Evolutionary conservation across 2,888 invertebrate genomes (phyloP).

Genomic region (Metopia argyrocephala): DNA sequence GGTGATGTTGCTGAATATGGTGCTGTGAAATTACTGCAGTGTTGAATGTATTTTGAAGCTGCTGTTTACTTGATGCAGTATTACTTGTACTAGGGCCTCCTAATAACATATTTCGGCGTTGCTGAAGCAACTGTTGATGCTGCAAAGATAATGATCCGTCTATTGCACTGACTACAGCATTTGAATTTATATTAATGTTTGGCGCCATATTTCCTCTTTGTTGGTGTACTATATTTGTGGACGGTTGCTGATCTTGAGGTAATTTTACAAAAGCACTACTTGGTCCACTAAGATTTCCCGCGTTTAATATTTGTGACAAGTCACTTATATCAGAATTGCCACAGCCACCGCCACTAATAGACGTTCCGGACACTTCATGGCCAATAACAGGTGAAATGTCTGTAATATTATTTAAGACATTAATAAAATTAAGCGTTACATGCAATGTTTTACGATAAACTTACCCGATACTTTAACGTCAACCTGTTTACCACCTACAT

Average conservation of each 20-base stretch:
- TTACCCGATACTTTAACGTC: conserved; percentile 80
- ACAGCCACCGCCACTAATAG: conserved; percentile 6
- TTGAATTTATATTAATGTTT: conserved; percentile 58
- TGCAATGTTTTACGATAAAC: neutral
- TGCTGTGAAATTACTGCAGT: conserved; percentile 56
- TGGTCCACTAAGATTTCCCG: conserved; percentile 43
- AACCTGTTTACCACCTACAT: conserved; percentile 86
- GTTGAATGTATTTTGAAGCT: conserved; percentile 62
- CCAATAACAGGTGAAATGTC: conserved; percentile 71
- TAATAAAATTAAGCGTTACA: neutral
- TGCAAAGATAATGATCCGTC: conserved; percentile 45
- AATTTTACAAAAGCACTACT: conserved; percentile 60
- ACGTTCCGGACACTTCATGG: conserved; percentile 22
- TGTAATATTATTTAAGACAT: conserved; percentile 46
- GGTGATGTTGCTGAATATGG: conserved; percentile 66
- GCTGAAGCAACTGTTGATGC: conserved; percentile 70
- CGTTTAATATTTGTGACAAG: conserved; percentile 68
- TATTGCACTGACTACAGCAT: conserved; percentile 17
- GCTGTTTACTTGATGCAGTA: conserved; percentile 65
- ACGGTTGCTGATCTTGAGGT: conserved; percentile 66
- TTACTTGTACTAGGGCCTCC: conserved; percentile 65
- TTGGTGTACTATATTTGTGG: conserved; percentile 59
- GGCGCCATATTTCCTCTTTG: conserved; percentile 67
- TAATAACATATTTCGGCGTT: conserved; percentile 66
- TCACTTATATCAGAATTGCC: conserved; percentile 67